phyloP scores from a whole-genome alignment of 2,113 vertebrate species.

The Steatornis caripensis region DNA sequence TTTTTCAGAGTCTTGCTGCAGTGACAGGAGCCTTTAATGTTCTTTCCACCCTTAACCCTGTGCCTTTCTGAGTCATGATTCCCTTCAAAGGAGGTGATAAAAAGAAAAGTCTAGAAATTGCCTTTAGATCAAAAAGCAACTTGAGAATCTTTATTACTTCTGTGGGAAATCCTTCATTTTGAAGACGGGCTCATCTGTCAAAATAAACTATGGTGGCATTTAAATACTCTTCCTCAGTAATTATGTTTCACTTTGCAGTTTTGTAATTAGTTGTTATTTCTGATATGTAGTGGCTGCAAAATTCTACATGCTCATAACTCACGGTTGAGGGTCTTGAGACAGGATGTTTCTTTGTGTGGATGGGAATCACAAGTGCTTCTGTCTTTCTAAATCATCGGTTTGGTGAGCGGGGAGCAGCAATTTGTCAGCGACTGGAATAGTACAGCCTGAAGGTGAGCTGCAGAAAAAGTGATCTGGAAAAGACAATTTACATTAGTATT shows the following conservation, averaged over 20 bases:
- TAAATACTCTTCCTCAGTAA: conserved; percentile 28
- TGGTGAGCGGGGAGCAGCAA: background rate
- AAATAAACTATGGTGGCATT: conserved; percentile 6
- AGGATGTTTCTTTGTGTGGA: background rate
- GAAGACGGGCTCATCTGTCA: background rate
- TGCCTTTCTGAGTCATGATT: conserved; percentile 1
- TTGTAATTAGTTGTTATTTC: conserved; percentile 49
- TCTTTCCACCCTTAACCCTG: background rate
- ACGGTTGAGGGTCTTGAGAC: background rate
- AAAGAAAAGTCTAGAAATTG: conserved; percentile 6
- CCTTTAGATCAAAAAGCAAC: conserved; percentile 21
- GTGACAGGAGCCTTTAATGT: conserved; percentile 4
- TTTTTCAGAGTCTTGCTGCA: background rate
- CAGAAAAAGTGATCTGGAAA: background rate
- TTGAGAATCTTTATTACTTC: background rate
- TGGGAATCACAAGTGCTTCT: background rate
- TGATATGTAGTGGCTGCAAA: background rate
- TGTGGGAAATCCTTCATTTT: background rate
- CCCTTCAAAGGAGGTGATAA: conserved; percentile 8
- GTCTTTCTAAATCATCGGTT: conserved; percentile 9
- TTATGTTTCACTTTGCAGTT: conserved; percentile 16
- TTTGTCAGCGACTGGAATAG: background rate
- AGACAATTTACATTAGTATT: background rate
- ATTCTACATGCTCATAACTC: background rate
- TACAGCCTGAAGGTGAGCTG: background rate